Evolutionary conservation across 2,888 invertebrate species (phyloP).

Genomic region (Archaeoteleia sp.): DNA sequence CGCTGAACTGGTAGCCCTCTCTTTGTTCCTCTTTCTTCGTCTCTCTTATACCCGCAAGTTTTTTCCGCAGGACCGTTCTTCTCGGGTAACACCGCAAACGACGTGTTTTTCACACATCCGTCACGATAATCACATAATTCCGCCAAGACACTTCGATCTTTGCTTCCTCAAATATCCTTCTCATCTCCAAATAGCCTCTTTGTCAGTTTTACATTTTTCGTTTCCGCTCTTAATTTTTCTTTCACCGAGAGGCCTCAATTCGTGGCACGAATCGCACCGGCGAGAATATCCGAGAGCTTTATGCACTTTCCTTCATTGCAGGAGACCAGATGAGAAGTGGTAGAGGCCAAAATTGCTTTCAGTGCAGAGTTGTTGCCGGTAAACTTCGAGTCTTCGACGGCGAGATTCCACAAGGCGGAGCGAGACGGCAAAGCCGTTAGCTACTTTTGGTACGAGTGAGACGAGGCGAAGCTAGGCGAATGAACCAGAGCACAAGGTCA

Average conservation of each 20-base stretch:
- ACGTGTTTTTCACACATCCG: slow-evolving; percentile 27
- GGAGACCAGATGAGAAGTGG: slow-evolving; percentile 60
- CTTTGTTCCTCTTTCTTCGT: slow-evolving; percentile 50
- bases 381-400: slow-evolving; percentile 71
- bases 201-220: slow-evolving; percentile 7
- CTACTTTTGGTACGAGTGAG: slow-evolving; percentile 34
- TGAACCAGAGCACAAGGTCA: slow-evolving; percentile 72
- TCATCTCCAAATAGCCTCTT: neutral
- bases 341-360: slow-evolving; percentile 73
- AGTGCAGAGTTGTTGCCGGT: slow-evolving; percentile 71
- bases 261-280: slow-evolving; percentile 48
- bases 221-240: slow-evolving; percentile 32
- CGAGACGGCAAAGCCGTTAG: slow-evolving; percentile 37
- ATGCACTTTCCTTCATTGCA: slow-evolving; percentile 71
- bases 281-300: slow-evolving; percentile 66
- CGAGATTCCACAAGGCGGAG: slow-evolving; percentile 53
- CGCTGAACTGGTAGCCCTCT: slow-evolving; percentile 53
- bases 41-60: slow-evolving; percentile 30
- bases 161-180: neutral
- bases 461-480: slow-evolving; percentile 44
- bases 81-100: slow-evolving; percentile 20
- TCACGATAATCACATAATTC: slow-evolving; percentile 14
- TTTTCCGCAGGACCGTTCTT: slow-evolving; percentile 31
- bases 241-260: slow-evolving; percentile 46
- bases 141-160: slow-evolving; percentile 8